Evolutionary conservation across 2,888 invertebrate genomes (phyloP), one percentile per base, ranked within the genome.

Genomic region (Byasa hedistus): DNA sequence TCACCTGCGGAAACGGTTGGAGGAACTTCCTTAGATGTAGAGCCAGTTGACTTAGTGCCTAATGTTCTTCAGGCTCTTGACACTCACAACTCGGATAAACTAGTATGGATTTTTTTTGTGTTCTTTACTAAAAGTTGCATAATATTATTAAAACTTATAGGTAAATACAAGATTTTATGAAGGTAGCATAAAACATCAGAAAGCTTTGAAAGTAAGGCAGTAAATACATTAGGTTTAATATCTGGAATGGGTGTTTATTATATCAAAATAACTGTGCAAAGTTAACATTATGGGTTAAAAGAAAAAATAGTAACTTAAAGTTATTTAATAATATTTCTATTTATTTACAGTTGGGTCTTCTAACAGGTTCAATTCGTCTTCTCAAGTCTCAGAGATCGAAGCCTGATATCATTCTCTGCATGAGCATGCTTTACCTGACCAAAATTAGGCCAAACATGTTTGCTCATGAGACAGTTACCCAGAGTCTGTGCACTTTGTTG

Each of bases 301-400:
- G n/a, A n/a, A 7, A 8, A 32, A 7, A 7, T 32, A 10, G 10
- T 10, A 32, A 10, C 7, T 32, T 32, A 32, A 32, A 10, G 10
- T 10, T 32, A 10, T 10, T 32, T 7, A 8, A 8, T 32, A 1
- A 8, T 32, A 32, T 48, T n/a, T 23, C 27, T 61, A 39, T 68
- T 66, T 68, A 52, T 69, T 88, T 87, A 68, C 86, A 95, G 94
- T 84, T 94, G 59, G 95, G 95, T 0, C 92, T 97, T 10, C 89
- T 98, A n/a, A 96, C 98, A 73, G 98, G 98, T 0, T 95, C 96
- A n/a, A 95, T 98, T 39, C 96, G 96, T 76, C 92, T 95, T 0
- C 92, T 98, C 2, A 95, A 95, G 70, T 93, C 93, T 10, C 96
- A 96, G 72, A 93, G 97, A 59, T 94, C 96, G 64, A 98, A 98